Percentiles rank a stretch among this genome's conserved stretches.
phyloP scores from a whole-genome alignment of 2,113 vertebrate genomes.

The Isurus oxyrinchus region DNA sequence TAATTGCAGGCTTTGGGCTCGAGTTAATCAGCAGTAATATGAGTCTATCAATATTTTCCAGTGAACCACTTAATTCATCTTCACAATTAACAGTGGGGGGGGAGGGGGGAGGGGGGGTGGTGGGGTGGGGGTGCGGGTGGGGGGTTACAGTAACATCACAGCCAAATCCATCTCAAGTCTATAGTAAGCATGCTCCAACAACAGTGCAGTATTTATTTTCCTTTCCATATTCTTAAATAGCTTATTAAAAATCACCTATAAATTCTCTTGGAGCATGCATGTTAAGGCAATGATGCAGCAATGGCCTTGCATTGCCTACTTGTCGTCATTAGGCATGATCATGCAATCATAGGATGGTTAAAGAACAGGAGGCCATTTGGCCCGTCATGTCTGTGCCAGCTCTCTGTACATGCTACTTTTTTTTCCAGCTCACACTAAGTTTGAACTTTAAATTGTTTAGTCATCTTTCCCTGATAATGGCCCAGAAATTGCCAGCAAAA shows the following conservation, averaged over 20 bases:
- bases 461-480: neutral
- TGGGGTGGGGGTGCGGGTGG: neutral
- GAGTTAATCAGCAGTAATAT: slow-evolving; percentile 20
- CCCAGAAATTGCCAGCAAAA: neutral
- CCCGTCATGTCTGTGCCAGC: neutral
- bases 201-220: neutral
- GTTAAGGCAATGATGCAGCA: neutral
- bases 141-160: neutral
- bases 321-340: neutral
- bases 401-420: neutral
- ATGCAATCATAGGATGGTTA: neutral
- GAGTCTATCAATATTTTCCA: slow-evolving; percentile 36
- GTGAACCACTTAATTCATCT: slow-evolving; percentile 33
- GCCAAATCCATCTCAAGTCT: neutral
- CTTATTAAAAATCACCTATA: neutral
- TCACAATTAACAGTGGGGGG: neutral
- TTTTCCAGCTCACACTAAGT: neutral
- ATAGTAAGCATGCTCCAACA: neutral
- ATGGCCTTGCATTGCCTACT: neutral
- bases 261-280: neutral
- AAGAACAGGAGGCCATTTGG: neutral
- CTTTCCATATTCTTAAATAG: neutral
- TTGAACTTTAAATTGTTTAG: neutral
- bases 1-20: slow-evolving; percentile 21
- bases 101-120: neutral